Percentiles rank a stretch among this genome's conserved stretches.
phyloP scores from a whole-genome alignment of 2,113 vertebrate species.

The Sinocyclocheilus grahami region DNA sequence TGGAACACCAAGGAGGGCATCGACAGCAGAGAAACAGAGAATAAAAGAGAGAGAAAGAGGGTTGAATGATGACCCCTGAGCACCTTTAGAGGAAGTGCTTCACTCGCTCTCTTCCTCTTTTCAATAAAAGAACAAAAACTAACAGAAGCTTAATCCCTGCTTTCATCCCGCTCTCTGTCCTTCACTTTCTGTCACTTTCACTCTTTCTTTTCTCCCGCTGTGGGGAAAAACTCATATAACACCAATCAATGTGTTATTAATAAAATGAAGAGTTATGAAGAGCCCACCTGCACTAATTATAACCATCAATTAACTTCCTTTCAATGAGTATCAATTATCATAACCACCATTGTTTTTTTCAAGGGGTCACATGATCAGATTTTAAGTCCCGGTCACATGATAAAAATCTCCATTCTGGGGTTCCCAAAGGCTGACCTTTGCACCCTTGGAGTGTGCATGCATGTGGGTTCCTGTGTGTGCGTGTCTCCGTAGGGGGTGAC shows the following conservation, averaged over 20 bases:
- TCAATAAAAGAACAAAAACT: conserved; percentile 41
- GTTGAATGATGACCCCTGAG: conserved; percentile 26
- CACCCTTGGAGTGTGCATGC: conserved; percentile 53
- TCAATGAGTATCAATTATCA: background rate
- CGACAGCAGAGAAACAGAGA: background rate
- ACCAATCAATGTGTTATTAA: background rate
- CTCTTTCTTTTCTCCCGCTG: conserved; percentile 41
- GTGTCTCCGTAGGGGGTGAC: conserved; percentile 36
- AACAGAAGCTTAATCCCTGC: conserved; percentile 45
- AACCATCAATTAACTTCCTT: background rate
- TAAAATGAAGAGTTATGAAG: too few species aligned
- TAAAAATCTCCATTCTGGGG: conserved; percentile 19
- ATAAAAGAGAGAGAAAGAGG: conserved; percentile 25
- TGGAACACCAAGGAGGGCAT: conserved; percentile 24
- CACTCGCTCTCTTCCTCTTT: conserved; percentile 32
- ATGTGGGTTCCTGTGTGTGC: conserved; percentile 48
- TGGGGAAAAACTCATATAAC: background rate
- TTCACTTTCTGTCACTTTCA: conserved; percentile 32
- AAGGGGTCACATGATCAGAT: conserved; percentile 22
- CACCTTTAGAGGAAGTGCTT: conserved; percentile 41
- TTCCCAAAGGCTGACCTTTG: conserved; percentile 35
- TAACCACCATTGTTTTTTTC: background rate
- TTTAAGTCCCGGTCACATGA: background rate
- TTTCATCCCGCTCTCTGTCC: conserved; percentile 30
- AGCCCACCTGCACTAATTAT: background rate